Evolutionary conservation across 2,797 vertebrate species (phyloP), one percentile per base, ranked within the genome.

Genomic region (Urosaurus nigricauda): DNA sequence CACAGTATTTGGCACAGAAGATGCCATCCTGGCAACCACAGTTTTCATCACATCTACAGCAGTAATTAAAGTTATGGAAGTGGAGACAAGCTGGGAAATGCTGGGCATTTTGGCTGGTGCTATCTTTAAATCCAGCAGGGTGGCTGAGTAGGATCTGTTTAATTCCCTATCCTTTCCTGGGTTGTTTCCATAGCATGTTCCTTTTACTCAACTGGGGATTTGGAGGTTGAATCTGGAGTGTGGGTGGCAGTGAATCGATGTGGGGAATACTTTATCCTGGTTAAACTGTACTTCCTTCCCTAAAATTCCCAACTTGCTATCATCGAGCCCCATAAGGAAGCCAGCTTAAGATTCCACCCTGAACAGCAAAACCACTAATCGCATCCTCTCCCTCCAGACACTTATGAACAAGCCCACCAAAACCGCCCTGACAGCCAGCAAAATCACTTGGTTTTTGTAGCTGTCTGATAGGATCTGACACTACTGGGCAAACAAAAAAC

Each of bases 351-450:
- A 83, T 77, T 86, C 84, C 79, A 43, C 43, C n/a, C 58, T 26
- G 14, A n/a, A 65, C 32, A 78, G 29, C 58, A 78, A 86, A 89
- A 86, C 88, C 88, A 78, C 88, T 89, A 89, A 89, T 86, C 71
- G 40, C 88, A 43, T 77, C 79, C 19, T 86, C 35, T 81, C 79
- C 79, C 79, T 75, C 88, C 88, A 86, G 78, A 75, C 84, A 75
- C 88, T 86, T 77, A 82, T 3, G 37, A 89, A 89, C 88, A 89
- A 89, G 84, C 84, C 88, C 88, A 89, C 84, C 84, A 86, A 80
- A 86, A 81, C 88, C 88, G 77, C 84, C 71, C 84, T 43, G 14
- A 82, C 53, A 86, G 79, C 79, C 11, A 43, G 79, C 12, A 24
- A 71, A 89, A 68, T 37, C 24, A 19, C 43, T 82, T 58, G 40